A percentile compares a stretch with the other conserved stretches of the same genome.
phyloP scores from a whole-genome alignment of 2,113 vertebrate genomes.

The Cyphomyrus discorhynchus region DNA sequence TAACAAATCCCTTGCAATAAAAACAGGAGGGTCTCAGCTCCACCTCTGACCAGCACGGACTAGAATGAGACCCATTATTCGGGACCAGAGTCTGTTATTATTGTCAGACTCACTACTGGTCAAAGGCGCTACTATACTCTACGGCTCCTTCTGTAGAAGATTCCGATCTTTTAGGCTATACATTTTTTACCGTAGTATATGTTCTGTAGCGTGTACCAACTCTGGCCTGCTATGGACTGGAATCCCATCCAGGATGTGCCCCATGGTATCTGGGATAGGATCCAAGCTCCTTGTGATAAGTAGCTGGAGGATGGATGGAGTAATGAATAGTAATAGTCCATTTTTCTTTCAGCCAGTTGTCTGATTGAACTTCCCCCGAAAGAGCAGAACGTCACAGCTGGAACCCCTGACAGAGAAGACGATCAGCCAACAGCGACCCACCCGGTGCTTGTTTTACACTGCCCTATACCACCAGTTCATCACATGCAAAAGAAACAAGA shows the following conservation, averaged over 20 bases:
- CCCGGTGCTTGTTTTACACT: background rate
- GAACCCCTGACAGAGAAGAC: background rate
- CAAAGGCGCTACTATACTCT: background rate
- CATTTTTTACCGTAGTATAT: background rate
- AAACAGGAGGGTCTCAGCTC: background rate
- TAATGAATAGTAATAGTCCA: background rate
- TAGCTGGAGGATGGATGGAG: background rate
- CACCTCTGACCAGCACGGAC: background rate
- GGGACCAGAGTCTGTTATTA: background rate
- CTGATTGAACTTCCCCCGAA: background rate
- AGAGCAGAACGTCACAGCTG: slow-evolving; percentile 1
- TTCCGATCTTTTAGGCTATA: background rate
- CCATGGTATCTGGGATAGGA: background rate
- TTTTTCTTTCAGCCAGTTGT: background rate
- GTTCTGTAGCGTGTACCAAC: background rate
- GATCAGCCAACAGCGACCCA: background rate
- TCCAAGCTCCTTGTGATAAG: background rate
- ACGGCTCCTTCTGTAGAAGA: background rate
- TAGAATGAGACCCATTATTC: background rate
- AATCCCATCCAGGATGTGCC: background rate
- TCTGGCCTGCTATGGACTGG: background rate
- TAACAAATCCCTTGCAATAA: background rate
- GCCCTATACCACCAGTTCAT: background rate
- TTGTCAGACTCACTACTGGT: background rate
- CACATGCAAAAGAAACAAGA: background rate